Percentiles rank a stretch among this genome's conserved stretches.
Evolutionary conservation across 2,888 invertebrate genomes (phyloP).

Genomic region (Lasioglossum calceatum): DNA sequence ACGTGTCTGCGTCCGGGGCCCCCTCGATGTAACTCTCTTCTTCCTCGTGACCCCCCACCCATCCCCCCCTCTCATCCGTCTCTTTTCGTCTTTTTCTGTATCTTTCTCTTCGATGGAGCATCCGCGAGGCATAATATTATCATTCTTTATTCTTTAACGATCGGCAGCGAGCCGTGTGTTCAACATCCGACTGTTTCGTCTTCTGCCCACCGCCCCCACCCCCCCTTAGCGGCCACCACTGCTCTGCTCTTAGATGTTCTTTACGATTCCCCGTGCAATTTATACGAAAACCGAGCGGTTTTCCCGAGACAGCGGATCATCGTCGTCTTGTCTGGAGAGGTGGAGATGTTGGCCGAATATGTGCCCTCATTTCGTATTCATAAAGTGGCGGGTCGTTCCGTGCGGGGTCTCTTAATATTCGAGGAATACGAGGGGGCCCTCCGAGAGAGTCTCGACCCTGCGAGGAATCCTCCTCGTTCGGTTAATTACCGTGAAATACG

Average conservation of each 20-base stretch:
- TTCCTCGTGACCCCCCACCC: neutral
- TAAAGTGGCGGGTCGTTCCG: conserved; percentile 57
- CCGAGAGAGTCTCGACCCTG: conserved; percentile 9
- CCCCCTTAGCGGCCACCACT: neutral
- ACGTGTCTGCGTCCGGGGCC: conserved; percentile 48
- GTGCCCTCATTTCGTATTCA: conserved; percentile 72
- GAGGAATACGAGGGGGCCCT: conserved; percentile 49
- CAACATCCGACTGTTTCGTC: conserved; percentile 17
- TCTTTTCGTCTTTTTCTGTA: neutral
- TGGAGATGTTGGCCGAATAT: conserved; percentile 8
- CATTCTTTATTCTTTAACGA: conserved; percentile 79
- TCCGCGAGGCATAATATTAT: conserved; percentile 78
- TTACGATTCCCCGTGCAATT: conserved; percentile 70
- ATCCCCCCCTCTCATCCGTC: neutral
- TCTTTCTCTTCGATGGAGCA: conserved; percentile 44
- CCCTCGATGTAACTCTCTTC: neutral
- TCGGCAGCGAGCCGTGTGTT: conserved; percentile 63
- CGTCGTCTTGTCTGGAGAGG: neutral
- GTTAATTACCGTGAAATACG: conserved; percentile 71
- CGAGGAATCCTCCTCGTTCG: conserved; percentile 24
- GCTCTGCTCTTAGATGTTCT: conserved; percentile 33
- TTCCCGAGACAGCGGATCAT: conserved; percentile 53
- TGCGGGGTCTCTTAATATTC: conserved; percentile 64
- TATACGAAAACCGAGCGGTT: conserved; percentile 71
- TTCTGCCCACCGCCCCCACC: neutral